Conservation (phyloP, 2,113 vertebrate species). For the Aix galericulata region DNA sequence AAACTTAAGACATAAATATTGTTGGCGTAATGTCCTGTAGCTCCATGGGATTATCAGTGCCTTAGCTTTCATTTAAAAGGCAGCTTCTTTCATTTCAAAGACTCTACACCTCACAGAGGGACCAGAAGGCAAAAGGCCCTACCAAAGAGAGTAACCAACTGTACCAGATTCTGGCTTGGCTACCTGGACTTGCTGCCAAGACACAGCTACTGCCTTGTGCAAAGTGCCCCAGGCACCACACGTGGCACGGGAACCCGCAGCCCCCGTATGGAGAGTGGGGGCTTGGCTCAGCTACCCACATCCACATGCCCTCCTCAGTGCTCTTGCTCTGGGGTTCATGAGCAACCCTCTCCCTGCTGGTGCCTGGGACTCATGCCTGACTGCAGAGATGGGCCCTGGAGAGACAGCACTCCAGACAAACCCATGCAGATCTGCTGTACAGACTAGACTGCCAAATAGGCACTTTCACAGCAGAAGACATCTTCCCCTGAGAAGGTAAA, state of each 20-base stretch:
- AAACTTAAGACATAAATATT: not conserved
- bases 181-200: not conserved
- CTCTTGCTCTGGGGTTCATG: not conserved
- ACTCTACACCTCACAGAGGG: not conserved
- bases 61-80: not conserved
- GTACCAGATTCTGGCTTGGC: not conserved
- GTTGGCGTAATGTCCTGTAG: not conserved
- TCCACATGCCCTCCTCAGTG: accelerated
- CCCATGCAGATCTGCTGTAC: not conserved
- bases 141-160: not conserved
- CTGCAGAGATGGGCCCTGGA: not conserved
- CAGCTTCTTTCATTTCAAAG: not conserved
- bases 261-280: accelerated
- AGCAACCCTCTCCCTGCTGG: not conserved
- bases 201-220: not conserved
- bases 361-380: accelerated
- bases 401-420: not conserved
- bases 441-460: not conserved
- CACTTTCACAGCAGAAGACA: not conserved
- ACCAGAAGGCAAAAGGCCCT: not conserved
- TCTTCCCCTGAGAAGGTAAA: not conserved
- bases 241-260: accelerated
- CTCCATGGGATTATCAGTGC: not conserved
- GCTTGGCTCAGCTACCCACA: not conserved
- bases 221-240: accelerated